Base-by-base conservation (phyloP, 2,113 vertebrate genomes). In the Gambusia affinis region DNA sequence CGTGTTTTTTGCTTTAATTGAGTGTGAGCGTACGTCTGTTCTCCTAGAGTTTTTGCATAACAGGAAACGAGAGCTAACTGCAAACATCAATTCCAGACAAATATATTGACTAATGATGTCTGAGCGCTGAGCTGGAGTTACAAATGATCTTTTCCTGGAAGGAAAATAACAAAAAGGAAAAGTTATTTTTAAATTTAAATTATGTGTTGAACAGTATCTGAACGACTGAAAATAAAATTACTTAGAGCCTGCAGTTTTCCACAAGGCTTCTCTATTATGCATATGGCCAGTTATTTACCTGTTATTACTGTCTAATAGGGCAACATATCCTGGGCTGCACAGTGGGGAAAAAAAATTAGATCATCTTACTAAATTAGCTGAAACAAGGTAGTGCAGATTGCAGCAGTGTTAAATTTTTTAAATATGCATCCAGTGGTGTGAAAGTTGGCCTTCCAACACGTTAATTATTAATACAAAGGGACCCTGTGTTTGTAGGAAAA, bases 391-490 rank as follows among this genome's bases (percentile, higher is more conserved):
- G 3, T 19, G 15, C 70, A 69, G 51, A 86, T 85, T 82, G 67
- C 22, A 61, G 79, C 1, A 64, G 68, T 71, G 87, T 77, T 86
- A 37, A 83, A 76, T 72, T 69, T 68, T 84, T 85, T 81, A 83
- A 89, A 88, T 87, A 87, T 90, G 85, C 76, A 86, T 80, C 72
- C 68, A 78, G 87, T 77, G 76, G 17, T 44, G 57, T 78, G 77
- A 81, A 66, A 73, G 70, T 28, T 39, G 76, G 39, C 69, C 73
- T 65, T 79, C 79, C 60, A 31, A 73, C 75, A 85, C 87, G 89
- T 90, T 61, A 91, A 85, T 89, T 87, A 88, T 88, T 82, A 87
- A 90, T 81, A 84, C 60, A 69, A 81, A 57, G 12, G 29, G 75
- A 87, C 76, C 67, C 74, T n/a, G 61, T 85, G 73, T 35, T 65